Conservation (phyloP, 2,797 vertebrate species). For the Channa striata region DNA sequence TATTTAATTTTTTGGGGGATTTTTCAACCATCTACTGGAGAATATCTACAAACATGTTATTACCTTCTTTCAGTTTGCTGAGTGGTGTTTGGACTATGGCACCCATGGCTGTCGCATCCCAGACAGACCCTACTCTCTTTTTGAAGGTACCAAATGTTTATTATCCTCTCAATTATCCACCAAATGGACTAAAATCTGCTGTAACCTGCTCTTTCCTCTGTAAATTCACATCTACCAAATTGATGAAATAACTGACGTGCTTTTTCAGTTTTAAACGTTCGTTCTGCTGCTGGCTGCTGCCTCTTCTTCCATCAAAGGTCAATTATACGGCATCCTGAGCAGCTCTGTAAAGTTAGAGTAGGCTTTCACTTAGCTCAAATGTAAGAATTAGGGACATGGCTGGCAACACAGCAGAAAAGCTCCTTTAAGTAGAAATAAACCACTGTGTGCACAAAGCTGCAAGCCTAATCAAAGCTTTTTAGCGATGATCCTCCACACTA, state of each 20-base stretch:
- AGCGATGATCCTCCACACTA: not conserved
- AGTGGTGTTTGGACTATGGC: constrained; percentile 98
- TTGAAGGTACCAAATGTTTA: constrained; percentile 89
- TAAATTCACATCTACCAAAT: not conserved
- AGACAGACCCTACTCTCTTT: constrained; percentile 97
- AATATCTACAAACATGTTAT: not conserved
- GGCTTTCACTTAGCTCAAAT: not conserved
- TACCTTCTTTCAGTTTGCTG: constrained; percentile 88
- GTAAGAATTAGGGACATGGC: not conserved
- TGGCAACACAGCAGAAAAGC: constrained; percentile 2
- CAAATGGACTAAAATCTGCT: not conserved
- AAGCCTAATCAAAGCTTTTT: constrained; percentile 9
- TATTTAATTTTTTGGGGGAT: too few relatives aligned
- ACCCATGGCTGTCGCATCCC: constrained; percentile 97
- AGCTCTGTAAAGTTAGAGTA: not conserved
- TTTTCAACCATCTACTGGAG: not conserved
- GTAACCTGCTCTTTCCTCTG: not conserved
- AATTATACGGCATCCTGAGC: constrained; percentile 7
- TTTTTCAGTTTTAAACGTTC: not conserved
- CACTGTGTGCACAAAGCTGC: not conserved
- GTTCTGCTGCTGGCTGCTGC: not conserved
- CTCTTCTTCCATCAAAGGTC: not conserved
- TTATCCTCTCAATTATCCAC: constrained; percentile 3
- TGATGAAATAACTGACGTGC: not conserved
- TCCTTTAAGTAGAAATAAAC: not conserved